Evolutionary conservation across 2,888 invertebrate species (phyloP), one percentile per base, ranked within the genome.

Genomic region (Phymatocera aterrima): DNA sequence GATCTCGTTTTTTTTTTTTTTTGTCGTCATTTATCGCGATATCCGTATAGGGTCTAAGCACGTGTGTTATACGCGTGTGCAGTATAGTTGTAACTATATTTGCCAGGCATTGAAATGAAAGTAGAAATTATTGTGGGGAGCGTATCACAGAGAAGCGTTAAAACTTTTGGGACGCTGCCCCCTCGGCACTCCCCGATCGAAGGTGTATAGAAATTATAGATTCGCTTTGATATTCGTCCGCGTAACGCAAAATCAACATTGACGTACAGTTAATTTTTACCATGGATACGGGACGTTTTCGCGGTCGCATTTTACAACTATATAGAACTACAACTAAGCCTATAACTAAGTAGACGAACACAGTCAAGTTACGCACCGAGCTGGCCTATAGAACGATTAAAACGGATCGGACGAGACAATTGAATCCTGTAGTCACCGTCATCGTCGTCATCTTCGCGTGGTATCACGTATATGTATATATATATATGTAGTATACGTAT

Each of bases 61-160:
- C n/a, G n/a, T n/a, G n/a, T n/a, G n/a, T n/a, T n/a, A n/a, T n/a
- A n/a, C n/a, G n/a, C n/a, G n/a, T n/a, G n/a, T n/a, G n/a, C n/a
- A n/a, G 24, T 24, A 57, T 12, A 57, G 3, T 40, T 3, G 21
- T 31, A 68, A 43, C 18, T 12, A 5, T 4, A n/a, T 37, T 5
- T 37, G 6, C 15, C 21, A 46, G 8, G 21, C 4, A n/a, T 21
- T n/a, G 12, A 31, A 28, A 12, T 24, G 15, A 48, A 40, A 60
- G 18, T 12, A 10, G 21, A 64, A 34, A 34, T 15, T n/a, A 48
- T 51, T 90, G 89, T 90, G 78, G 83, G 83, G 87, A 89, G 87
- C 83, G 81, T 82, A 88, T 90, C 90, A 87, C 90, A 86, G 85
- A 84, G 87, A 83, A 88, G 83, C 83, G 85, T 84, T 87, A 83